Conservation (phyloP, 2,113 vertebrate species). For the Astatotilapia flaviijosephi region DNA sequence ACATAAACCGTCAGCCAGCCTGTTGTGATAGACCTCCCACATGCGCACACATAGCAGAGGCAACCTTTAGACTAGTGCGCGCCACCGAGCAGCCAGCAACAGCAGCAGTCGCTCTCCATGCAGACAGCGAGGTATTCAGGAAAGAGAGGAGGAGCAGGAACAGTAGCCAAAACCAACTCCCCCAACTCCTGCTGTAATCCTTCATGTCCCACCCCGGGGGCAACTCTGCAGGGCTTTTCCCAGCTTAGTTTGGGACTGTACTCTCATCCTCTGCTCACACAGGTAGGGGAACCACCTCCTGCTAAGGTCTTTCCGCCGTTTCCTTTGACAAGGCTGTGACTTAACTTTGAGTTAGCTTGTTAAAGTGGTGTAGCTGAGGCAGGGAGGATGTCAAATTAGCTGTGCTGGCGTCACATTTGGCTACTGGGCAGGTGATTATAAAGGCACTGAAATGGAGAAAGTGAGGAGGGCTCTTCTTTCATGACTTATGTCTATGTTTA, state of each 20-base stretch:
- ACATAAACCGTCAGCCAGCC: conserved; percentile 12
- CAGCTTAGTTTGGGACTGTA: conserved; percentile 21
- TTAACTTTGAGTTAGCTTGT: neutral
- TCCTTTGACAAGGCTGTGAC: neutral
- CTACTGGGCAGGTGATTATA: conserved; percentile 9
- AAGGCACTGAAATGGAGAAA: conserved; percentile 31
- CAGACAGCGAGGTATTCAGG: conserved; percentile 6
- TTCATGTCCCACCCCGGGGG: neutral
- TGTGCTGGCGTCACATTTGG: neutral
- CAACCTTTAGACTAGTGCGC: conserved; percentile 14
- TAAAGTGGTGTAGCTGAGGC: neutral
- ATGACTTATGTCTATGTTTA: conserved; percentile 50
- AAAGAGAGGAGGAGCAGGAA: conserved; percentile 20
- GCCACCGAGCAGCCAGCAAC: conserved; percentile 16
- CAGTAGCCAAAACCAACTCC: conserved; percentile 14
- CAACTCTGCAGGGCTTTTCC: conserved; percentile 28
- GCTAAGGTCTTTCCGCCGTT: neutral
- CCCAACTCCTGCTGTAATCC: neutral
- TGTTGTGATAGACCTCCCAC: conserved; percentile 59
- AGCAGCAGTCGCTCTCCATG: neutral
- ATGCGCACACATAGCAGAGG: conserved; percentile 21
- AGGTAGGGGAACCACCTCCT: conserved; percentile 46
- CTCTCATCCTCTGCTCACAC: neutral
- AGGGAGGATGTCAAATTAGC: neutral
- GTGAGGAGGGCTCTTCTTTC: conserved; percentile 31